phyloP scores from a whole-genome alignment of 1,140 invertebrate species.

The Drosophila ananassae region DNA sequence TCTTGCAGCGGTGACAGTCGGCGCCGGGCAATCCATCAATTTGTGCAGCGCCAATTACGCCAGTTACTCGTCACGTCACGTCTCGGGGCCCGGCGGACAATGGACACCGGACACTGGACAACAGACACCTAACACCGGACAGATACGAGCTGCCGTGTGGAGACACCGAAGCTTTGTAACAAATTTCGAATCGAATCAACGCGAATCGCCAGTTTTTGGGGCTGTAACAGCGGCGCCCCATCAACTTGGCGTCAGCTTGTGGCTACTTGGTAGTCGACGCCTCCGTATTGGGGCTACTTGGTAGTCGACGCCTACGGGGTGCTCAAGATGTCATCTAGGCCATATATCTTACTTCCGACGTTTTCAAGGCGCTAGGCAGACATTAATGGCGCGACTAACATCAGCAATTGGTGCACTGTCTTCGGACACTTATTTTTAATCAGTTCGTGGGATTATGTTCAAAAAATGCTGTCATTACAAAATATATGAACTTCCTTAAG shows the following conservation, averaged over 20 bases:
- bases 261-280: constrained; percentile 14
- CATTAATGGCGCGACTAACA: constrained; percentile 48
- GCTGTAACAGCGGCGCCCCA: constrained; percentile 31
- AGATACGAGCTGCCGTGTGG: constrained; percentile 44
- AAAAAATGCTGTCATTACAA: neutral
- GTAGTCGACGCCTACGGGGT: constrained; percentile 10
- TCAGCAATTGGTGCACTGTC: neutral
- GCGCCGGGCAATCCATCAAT: constrained; percentile 76
- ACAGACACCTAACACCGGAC: constrained; percentile 17
- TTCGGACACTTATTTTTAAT: constrained; percentile 1
- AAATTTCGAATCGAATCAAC: constrained; percentile 37
- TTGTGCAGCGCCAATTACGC: constrained; percentile 73
- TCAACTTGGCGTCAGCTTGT: constrained; percentile 37
- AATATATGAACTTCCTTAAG: neutral
- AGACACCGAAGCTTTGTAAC: constrained; percentile 35
- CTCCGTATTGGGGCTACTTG: constrained; percentile 8
- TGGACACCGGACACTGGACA: constrained; percentile 4
- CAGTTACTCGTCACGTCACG: constrained; percentile 72
- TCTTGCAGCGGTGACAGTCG: constrained; percentile 64
- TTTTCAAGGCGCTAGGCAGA: constrained; percentile 36
- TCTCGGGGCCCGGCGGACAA: constrained; percentile 35
- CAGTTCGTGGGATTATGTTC: neutral
- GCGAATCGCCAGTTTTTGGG: constrained; percentile 26
- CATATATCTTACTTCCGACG: constrained; percentile 51
- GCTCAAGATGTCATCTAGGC: constrained; percentile 30